These are phyloP conservation scores for Ectropis grisescens DNA, from an alignment of 1,140 invertebrate genomes.

Conservation along the genomic window DNA sequence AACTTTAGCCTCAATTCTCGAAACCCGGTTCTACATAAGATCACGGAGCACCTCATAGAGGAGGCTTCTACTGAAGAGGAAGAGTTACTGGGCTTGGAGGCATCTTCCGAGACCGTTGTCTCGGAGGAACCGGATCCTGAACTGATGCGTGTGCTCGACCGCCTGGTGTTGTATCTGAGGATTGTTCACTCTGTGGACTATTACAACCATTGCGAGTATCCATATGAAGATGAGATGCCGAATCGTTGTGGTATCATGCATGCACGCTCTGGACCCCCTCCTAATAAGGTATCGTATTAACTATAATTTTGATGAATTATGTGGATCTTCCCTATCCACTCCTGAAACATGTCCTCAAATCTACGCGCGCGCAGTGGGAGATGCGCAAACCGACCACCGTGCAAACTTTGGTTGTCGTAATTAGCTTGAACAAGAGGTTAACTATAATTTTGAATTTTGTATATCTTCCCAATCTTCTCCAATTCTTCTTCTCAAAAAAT, in stretches of 20 bases:
- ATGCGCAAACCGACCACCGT: too few relatives aligned
- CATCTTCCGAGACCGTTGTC: slow-evolving; percentile 70
- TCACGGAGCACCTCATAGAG: slow-evolving; percentile 98
- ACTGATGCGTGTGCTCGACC: slow-evolving; percentile 76
- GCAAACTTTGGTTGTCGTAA: too few relatives aligned
- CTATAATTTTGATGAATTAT: slow-evolving; percentile 2
- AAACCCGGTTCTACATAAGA: slow-evolving; percentile 97
- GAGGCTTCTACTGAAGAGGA: slow-evolving; percentile 99
- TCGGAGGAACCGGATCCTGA: slow-evolving; percentile 67
- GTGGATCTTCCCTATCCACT: too few relatives aligned
- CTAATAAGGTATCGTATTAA: slow-evolving; percentile 74
- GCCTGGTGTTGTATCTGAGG: slow-evolving; percentile 92
- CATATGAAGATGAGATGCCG: slow-evolving; percentile 99
- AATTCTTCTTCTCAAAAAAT: too few relatives aligned
- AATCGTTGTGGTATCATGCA: slow-evolving; percentile 99
- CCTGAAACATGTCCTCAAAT: too few relatives aligned
- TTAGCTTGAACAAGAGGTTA: too few relatives aligned
- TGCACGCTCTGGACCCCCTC: slow-evolving; percentile 88
- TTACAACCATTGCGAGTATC: slow-evolving; percentile 99
- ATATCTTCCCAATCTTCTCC: too few relatives aligned
- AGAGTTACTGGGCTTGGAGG: slow-evolving; percentile 86
- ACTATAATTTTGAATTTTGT: too few relatives aligned
- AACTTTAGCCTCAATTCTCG: slow-evolving; percentile 88
- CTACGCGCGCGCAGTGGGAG: too few relatives aligned
- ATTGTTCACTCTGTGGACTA: slow-evolving; percentile 99